phyloP scores from a whole-genome alignment of 2,797 vertebrate species.

The Phataginus tetradactyla region DNA sequence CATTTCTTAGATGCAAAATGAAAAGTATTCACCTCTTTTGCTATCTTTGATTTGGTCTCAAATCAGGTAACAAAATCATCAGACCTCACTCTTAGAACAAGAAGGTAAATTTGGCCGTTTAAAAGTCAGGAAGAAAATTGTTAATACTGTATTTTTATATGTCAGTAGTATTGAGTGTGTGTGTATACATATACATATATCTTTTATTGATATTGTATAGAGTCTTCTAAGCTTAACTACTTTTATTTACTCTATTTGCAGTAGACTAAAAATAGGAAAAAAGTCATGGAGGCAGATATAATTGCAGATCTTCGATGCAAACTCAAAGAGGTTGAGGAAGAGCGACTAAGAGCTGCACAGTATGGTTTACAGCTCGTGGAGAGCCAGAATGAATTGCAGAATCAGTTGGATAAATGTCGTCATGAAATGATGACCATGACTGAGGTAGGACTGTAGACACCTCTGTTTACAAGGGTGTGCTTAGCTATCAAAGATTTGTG shows the following conservation, averaged over 20 bases:
- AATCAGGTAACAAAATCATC: not conserved
- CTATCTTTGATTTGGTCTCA: not conserved
- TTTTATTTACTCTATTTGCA: constrained; percentile 40
- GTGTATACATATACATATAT: not conserved
- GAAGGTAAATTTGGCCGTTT: constrained; percentile 8
- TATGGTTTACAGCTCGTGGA: constrained; percentile 94
- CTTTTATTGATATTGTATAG: not conserved
- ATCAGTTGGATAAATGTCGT: constrained; percentile 91
- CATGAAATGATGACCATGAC: constrained; percentile 91
- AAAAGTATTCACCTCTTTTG: not conserved
- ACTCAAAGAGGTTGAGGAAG: constrained; percentile 91
- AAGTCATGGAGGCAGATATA: constrained; percentile 83
- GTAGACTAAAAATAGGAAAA: not conserved
- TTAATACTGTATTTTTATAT: not conserved
- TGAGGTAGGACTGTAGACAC: constrained; percentile 87
- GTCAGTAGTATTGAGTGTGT: not conserved
- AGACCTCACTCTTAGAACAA: constrained; percentile 5
- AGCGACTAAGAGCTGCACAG: constrained; percentile 92
- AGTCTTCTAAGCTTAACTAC: constrained; percentile 6
- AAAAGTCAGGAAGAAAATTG: constrained; percentile 17
- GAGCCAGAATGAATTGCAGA: constrained; percentile 93
- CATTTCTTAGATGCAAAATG: constrained; percentile 30
- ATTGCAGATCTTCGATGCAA: constrained; percentile 82
- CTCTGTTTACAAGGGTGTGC: not conserved
- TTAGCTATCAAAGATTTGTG: not conserved